Percentiles rank a stretch among this genome's conserved stretches.
phyloP scores from a whole-genome alignment of 1,140 invertebrate genomes.

The Leptinotarsa undecemlineata region DNA sequence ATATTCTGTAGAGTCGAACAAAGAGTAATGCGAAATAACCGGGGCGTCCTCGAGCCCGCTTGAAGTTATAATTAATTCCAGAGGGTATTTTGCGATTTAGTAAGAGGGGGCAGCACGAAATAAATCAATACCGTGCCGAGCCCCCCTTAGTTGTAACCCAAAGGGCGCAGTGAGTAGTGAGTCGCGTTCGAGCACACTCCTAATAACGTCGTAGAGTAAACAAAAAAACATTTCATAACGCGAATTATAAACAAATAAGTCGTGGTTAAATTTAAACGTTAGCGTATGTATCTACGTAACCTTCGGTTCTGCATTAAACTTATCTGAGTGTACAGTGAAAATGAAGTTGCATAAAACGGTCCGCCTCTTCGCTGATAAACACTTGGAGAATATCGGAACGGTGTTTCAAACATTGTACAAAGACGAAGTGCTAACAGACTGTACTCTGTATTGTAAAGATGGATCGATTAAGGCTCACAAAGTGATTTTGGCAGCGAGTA shows the following conservation, averaged over 20 bases:
- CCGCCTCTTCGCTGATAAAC: slow-evolving; percentile 67
- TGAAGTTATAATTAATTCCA: slow-evolving; percentile 31
- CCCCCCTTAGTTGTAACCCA: slow-evolving; percentile 25
- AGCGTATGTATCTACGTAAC: background rate
- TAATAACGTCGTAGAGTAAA: background rate
- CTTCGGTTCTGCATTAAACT: background rate
- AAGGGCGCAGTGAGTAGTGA: slow-evolving; percentile 26
- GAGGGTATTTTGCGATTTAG: slow-evolving; percentile 33
- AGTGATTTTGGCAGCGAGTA: slow-evolving; percentile 73
- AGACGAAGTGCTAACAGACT: slow-evolving; percentile 70
- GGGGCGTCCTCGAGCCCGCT: slow-evolving; percentile 16
- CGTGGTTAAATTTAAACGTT: slow-evolving; percentile 20
- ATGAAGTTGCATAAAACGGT: slow-evolving; percentile 35
- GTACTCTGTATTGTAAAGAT: slow-evolving; percentile 67
- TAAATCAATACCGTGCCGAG: slow-evolving; percentile 28
- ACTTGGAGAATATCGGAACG: slow-evolving; percentile 71
- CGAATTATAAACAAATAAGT: slow-evolving; percentile 16
- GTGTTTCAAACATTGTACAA: slow-evolving; percentile 72
- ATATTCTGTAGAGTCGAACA: slow-evolving; percentile 8
- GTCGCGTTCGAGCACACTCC: background rate
- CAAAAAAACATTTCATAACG: slow-evolving; percentile 10
- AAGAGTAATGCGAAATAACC: slow-evolving; percentile 16
- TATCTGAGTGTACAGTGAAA: background rate
- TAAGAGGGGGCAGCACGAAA: slow-evolving; percentile 33
- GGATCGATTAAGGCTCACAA: slow-evolving; percentile 70